Conservation (phyloP, 2,113 vertebrate species). For the Muntiacus muntjak region DNA sequence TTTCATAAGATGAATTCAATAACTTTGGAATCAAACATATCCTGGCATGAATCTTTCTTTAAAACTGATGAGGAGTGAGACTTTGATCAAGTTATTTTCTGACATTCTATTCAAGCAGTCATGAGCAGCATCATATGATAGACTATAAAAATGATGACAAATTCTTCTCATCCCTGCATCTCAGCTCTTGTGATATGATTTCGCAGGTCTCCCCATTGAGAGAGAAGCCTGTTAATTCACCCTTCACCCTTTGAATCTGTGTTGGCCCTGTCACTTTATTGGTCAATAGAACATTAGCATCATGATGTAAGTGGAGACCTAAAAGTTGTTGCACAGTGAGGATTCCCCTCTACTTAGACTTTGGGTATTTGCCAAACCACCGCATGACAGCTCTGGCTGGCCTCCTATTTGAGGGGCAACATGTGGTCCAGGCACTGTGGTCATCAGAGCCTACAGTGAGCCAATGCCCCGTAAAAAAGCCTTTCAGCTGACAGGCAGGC, state of each 20-base stretch:
- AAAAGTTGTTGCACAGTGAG: background rate
- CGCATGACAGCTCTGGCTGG: background rate
- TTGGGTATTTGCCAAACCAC: background rate
- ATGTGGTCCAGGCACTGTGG: background rate
- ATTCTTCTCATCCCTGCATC: background rate
- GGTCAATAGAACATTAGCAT: background rate
- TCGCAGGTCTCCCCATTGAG: background rate
- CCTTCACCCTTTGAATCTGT: background rate
- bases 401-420: background rate
- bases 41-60: background rate
- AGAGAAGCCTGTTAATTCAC: background rate
- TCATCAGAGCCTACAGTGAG: background rate
- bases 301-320: background rate
- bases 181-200: background rate
- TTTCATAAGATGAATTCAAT: background rate
- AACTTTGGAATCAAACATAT: background rate
- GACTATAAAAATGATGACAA: background rate
- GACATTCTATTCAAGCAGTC: background rate
- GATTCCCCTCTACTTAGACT: background rate
- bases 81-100: background rate
- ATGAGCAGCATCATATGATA: background rate
- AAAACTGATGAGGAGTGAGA: background rate
- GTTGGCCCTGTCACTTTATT: background rate
- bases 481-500: background rate
- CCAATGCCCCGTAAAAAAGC: background rate